Evolutionary conservation across 2,797 vertebrate genomes (phyloP), one percentile per base, ranked within the genome.

Genomic region (Phaenicophaeus curvirostris): DNA sequence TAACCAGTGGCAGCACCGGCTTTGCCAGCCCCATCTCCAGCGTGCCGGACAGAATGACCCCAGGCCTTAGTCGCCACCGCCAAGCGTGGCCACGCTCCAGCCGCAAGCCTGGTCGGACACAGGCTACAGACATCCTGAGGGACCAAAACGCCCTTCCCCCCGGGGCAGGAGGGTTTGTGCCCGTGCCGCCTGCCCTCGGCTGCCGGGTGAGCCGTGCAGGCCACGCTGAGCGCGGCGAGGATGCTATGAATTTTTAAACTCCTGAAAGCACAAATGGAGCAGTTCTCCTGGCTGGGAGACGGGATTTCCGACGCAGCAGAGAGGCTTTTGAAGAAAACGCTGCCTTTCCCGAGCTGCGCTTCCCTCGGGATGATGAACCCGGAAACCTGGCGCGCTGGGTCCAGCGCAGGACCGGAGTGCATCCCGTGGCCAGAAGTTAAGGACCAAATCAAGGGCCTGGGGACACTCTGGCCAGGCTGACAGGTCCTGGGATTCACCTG

Each of bases 221-320:
- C 85, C 94, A 78, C 0, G 35, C 61, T 19, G n/a, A 85, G 94
- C 3, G 20, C 14, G 6, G 90, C 50, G 89, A 96, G 94, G 87
- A 96, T 95, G 95, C 94, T 86, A 96, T 96, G 94, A 96, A 97
- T 96, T 96, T 97, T 96, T 95, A 95, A 97, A 96, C 89, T 95
- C 93, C 90, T 95, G 88, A 93, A 88, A 96, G 95, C 92, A 71
- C 93, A 94, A 95, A 94, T 87, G 92, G 96, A 97, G 79, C 59
- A 62, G 83, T 72, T 93, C 13, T 83, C 92, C 91, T n/a, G 87
- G 50, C 57, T 93, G 95, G 88, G 87, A 94, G 87, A 85, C 2
- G 73, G 94, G 92, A 95, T 97, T 94, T 96, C 83, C 83, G 61
- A 96, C 5, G 76, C 97, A 96, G 98, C 92, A 92, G 82, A 82